A percentile compares a stretch with the other conserved stretches of the same genome.
Evolutionary conservation across 30 jellyfish, hydroid and myxozoan genomes (phyloP).

Genomic region (Clytia hemisphaerica): DNA sequence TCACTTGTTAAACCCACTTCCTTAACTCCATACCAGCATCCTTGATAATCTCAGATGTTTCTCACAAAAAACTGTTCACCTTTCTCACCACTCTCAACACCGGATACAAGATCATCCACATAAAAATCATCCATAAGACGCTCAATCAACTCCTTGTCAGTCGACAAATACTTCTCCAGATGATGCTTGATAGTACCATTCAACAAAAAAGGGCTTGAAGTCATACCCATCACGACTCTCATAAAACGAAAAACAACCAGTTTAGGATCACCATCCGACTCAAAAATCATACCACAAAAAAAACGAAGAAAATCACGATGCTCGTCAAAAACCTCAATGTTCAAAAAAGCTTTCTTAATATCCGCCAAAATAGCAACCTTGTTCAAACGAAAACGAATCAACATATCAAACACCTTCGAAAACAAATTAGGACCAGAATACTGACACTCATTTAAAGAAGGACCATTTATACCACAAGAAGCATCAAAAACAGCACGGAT

Average conservation of each 20-base stretch:
- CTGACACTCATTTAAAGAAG: neutral
- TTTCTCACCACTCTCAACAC: neutral
- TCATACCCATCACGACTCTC: constrained; percentile 34
- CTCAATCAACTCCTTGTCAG: neutral
- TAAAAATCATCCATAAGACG: constrained; percentile 5
- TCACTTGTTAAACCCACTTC: constrained; percentile 44
- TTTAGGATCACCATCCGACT: constrained; percentile 20
- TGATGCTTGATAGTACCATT: constrained; percentile 28
- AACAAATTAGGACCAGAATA: constrained; percentile 23
- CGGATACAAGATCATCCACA: constrained; percentile 31
- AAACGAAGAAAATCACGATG: constrained; percentile 41
- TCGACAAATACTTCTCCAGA: neutral
- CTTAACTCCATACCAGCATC: constrained; percentile 46
- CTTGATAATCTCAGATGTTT: neutral
- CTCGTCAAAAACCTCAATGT: constrained; percentile 6
- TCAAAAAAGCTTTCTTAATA: constrained; percentile 24
- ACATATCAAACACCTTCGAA: constrained; percentile 18
- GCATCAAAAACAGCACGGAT: constrained; percentile 11
- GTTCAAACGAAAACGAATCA: constrained; percentile 29
- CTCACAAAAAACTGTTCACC: neutral
- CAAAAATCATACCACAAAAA: constrained; percentile 30
- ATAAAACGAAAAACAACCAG: constrained; percentile 5
- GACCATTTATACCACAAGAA: neutral
- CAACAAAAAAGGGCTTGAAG: constrained; percentile 21
- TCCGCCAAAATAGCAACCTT: constrained; percentile 34